These are phyloP conservation scores for Anthoscopus minutus DNA, from an alignment of 2,113 vertebrate genomes.

Conservation along the genomic window DNA sequence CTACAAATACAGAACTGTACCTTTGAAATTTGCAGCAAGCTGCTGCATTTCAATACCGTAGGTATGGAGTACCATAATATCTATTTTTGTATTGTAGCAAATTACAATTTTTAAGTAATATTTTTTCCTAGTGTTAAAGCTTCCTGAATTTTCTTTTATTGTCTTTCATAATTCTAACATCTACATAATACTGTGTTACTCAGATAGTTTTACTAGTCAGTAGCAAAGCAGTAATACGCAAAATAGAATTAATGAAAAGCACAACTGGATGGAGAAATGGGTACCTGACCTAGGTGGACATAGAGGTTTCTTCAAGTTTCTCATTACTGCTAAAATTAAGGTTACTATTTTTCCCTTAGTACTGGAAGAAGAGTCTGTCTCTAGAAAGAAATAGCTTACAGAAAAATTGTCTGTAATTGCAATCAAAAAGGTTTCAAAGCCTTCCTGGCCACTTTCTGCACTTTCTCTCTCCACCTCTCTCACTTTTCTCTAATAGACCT, in stretches of 20 bases:
- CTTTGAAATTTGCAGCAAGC: not conserved
- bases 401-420: slow-evolving; percentile 27
- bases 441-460: not conserved
- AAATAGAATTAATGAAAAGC: not conserved
- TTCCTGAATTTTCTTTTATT: not conserved
- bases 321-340: not conserved
- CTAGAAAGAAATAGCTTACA: not conserved
- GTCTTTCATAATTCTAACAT: not conserved
- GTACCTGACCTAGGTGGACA: not conserved
- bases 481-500: not conserved
- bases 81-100: not conserved
- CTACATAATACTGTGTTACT: not conserved
- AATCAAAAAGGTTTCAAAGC: not conserved
- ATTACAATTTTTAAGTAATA: not conserved
- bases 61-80: not conserved
- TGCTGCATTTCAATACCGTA: not conserved
- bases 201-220: not conserved
- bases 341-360: not conserved
- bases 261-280: not conserved
- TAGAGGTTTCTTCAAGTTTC: not conserved
- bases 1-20: not conserved
- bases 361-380: not conserved
- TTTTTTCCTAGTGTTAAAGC: not conserved
- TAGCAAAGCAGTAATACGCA: not conserved
- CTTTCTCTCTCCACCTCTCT: not conserved